A percentile compares a stretch with the other conserved stretches of the same genome.
phyloP scores from a whole-genome alignment of 2,888 invertebrate genomes.

The Cremastinae sp. region DNA sequence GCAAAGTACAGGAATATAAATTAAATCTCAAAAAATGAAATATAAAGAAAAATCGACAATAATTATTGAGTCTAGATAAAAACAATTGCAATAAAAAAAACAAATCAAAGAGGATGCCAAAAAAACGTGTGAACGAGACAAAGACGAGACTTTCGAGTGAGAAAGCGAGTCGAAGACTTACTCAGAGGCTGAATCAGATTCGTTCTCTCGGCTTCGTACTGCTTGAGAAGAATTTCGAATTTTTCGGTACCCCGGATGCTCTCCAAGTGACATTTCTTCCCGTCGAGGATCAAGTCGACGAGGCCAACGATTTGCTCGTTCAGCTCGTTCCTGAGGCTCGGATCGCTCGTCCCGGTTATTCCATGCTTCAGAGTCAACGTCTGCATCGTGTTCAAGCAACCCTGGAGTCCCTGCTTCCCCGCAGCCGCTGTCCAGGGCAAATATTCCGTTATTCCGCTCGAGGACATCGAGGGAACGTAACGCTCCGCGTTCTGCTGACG shows the following conservation, averaged over 20 bases:
- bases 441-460: conserved; percentile 82
- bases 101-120: neutral
- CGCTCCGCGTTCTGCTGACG: conserved; percentile 83
- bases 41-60: conserved; percentile 23
- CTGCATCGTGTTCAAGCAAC: conserved; percentile 77
- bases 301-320: conserved; percentile 87
- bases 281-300: conserved; percentile 88
- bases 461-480: conserved; percentile 80
- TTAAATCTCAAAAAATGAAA: no score
- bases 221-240: conserved; percentile 83
- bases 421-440: conserved; percentile 89
- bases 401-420: conserved; percentile 81
- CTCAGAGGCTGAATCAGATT: conserved; percentile 86
- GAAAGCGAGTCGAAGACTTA: conserved; percentile 76
- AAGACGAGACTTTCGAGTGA: conserved; percentile 6
- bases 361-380: conserved; percentile 80
- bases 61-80: neutral
- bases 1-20: no score
- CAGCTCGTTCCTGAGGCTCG: conserved; percentile 82
- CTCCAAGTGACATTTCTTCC: conserved; percentile 86
- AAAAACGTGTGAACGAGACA: conserved; percentile 6
- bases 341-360: conserved; percentile 83
- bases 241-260: conserved; percentile 84
- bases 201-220: conserved; percentile 86
- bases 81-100: neutral